phyloP scores from a whole-genome alignment of 2,797 vertebrate genomes.

The Dryobates pubescens region DNA sequence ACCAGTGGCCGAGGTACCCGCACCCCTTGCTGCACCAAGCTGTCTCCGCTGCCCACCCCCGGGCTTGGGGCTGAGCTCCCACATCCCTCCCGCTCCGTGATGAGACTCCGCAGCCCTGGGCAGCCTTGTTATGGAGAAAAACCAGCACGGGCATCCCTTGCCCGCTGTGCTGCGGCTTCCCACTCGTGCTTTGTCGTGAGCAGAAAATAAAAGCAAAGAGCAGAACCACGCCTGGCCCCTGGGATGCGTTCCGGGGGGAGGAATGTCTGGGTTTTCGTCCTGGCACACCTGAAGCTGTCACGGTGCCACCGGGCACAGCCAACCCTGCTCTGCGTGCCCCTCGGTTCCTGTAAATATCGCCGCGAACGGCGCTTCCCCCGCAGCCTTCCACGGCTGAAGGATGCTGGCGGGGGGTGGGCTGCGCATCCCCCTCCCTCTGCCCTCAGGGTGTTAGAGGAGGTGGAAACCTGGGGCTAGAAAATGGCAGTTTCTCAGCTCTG shows the following conservation, averaged over 20 bases:
- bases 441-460: neutral
- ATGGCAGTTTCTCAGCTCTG: neutral
- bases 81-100: neutral
- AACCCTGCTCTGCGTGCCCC: neutral
- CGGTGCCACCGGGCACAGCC: neutral
- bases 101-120: neutral
- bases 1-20: neutral
- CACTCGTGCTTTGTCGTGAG: neutral
- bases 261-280: neutral
- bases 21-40: neutral
- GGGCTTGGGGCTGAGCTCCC: neutral
- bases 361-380: neutral
- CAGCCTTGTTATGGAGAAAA: neutral
- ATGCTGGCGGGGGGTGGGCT: neutral
- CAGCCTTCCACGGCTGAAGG: neutral
- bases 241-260: neutral
- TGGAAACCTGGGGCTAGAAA: neutral
- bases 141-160: neutral
- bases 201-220: neutral
- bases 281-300: conserved; percentile 18
- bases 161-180: neutral
- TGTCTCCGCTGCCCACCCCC: neutral
- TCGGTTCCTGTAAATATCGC: neutral
- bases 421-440: neutral
- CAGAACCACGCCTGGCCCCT: neutral